Conservation (phyloP, 2,888 invertebrate genomes). For the Xanthostigma xanthostigma region DNA sequence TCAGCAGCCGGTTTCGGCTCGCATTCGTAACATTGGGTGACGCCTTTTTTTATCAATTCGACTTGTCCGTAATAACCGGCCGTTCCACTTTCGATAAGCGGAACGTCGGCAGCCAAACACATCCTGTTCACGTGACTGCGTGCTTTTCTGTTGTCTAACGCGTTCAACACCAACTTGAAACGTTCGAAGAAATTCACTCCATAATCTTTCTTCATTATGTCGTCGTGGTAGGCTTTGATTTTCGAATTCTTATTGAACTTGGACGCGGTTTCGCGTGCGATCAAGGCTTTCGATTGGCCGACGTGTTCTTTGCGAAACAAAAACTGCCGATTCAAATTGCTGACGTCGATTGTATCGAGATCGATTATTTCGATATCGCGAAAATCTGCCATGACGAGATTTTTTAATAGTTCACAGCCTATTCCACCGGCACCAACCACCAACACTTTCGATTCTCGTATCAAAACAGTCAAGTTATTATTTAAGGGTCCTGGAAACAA, state of each 20-base stretch:
- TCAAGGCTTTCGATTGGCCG: constrained; percentile 79
- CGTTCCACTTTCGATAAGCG: constrained; percentile 93
- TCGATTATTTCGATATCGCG: constrained; percentile 46
- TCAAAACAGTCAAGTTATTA: no score
- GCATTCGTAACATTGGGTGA: constrained; percentile 96
- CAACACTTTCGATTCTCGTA: no score
- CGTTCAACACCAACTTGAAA: constrained; percentile 88
- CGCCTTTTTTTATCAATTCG: constrained; percentile 69
- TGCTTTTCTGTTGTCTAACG: constrained; percentile 90
- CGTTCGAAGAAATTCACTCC: constrained; percentile 82
- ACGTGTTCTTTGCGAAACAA: constrained; percentile 90
- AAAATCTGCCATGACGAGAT: no score
- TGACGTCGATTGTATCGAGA: constrained; percentile 91
- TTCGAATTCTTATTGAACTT: constrained; percentile 70
- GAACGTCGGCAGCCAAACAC: constrained; percentile 90
- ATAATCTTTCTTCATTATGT: constrained; percentile 83
- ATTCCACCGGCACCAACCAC: no score
- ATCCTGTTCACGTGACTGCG: constrained; percentile 97
- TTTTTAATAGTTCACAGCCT: no score
- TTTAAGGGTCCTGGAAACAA: no score
- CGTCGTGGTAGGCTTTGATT: constrained; percentile 73
- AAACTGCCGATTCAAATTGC: constrained; percentile 90
- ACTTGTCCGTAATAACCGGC: constrained; percentile 95
- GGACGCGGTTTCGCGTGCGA: constrained; percentile 71
- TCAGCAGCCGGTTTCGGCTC: constrained; percentile 76